These are phyloP conservation scores for Plotosus lineatus DNA, from an alignment of 2,113 vertebrate genomes.

Conservation along the genomic window DNA sequence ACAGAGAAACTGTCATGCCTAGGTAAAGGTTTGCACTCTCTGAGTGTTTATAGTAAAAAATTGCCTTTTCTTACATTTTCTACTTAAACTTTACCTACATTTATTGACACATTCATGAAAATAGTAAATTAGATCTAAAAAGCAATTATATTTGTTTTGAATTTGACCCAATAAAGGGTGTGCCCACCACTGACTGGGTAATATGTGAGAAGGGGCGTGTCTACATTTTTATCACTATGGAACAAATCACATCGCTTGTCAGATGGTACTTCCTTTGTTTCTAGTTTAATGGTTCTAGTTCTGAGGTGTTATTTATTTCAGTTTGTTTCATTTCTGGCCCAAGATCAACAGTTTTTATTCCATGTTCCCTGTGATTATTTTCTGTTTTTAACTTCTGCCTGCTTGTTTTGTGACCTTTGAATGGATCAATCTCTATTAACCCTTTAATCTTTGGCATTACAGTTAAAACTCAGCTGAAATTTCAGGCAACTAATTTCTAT, in stretches of 20 bases:
- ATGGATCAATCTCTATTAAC: background rate
- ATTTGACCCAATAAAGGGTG: background rate
- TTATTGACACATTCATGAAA: background rate
- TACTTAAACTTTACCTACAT: background rate
- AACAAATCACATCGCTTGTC: background rate
- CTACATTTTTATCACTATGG: background rate
- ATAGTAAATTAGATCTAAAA: background rate
- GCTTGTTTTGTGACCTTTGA: too few species aligned
- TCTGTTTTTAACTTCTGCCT: background rate
- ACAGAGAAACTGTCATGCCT: too few species aligned
- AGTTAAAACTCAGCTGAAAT: too few species aligned
- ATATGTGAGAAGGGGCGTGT: background rate
- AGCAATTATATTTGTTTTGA: background rate
- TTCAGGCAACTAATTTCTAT: too few species aligned
- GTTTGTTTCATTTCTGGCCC: background rate
- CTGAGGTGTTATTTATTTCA: too few species aligned
- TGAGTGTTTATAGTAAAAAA: too few species aligned
- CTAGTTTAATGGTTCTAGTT: background rate
- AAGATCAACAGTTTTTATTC: background rate
- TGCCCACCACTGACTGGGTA: background rate
- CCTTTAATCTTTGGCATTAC: too few species aligned
- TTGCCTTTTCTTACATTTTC: background rate
- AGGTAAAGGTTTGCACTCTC: too few species aligned
- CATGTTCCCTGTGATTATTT: background rate
- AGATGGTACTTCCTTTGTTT: background rate